Evolutionary conservation across 1,140 invertebrate species (phyloP).

Genomic region (Macrotrachela quadricornifera): DNA sequence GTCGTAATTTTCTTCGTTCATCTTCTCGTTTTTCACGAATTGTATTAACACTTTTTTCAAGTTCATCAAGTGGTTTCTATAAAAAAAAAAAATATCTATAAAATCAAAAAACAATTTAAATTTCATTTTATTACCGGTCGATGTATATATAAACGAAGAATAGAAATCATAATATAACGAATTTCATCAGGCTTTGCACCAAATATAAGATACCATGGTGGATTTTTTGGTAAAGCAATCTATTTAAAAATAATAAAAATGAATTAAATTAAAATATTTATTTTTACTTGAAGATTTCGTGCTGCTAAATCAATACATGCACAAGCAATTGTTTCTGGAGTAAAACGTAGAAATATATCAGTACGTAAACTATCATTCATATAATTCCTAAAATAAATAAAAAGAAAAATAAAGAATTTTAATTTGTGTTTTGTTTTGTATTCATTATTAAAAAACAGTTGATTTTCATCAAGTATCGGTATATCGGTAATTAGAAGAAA

Average conservation of each 20-base stretch:
- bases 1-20: too few relatives aligned
- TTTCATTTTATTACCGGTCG: not conserved
- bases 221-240: constrained; percentile 58
- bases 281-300: constrained; percentile 45
- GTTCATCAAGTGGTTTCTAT: not conserved
- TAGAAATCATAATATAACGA: not conserved
- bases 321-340: constrained; percentile 89
- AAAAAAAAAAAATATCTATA: not conserved
- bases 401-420: too few relatives aligned
- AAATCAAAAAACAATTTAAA: not conserved
- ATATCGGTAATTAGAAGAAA: too few relatives aligned
- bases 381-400: constrained; percentile 50
- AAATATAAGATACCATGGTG: constrained; percentile 67
- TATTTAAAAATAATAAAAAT: constrained; percentile 13
- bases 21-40: too few relatives aligned
- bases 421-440: too few relatives aligned
- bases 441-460: too few relatives aligned
- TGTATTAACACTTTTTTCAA: too few relatives aligned
- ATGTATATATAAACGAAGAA: constrained; percentile 4
- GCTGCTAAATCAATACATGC: constrained; percentile 89
- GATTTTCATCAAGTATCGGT: too few relatives aligned
- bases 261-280: not conserved
- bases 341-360: constrained; percentile 81
- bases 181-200: constrained; percentile 36
- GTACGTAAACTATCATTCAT: constrained; percentile 96